Evolutionary conservation across 2,113 vertebrate species (phyloP).

Genomic region (Clarias gariepinus): DNA sequence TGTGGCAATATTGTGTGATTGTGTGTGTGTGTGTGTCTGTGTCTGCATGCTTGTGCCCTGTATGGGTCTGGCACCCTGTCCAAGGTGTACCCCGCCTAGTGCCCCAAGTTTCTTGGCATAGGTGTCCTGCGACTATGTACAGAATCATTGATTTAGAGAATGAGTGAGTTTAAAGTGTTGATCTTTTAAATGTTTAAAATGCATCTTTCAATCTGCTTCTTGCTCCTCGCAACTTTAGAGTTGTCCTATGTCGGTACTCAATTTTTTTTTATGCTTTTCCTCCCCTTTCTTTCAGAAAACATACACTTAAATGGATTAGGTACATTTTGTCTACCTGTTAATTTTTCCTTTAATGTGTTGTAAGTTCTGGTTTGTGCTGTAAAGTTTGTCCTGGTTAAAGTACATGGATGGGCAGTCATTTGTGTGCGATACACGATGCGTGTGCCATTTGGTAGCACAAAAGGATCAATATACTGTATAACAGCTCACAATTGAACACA

Average conservation of each 20-base stretch:
- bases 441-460: not conserved
- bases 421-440: not conserved
- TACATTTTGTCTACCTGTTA: not conserved
- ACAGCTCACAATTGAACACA: not conserved
- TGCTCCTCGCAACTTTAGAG: not conserved
- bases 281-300: not conserved
- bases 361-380: not conserved
- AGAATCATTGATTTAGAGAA: too few species aligned
- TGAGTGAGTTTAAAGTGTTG: too few species aligned
- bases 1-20: too few species aligned
- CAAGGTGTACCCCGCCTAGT: too few species aligned
- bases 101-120: too few species aligned
- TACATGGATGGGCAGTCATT: not conserved
- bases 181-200: not conserved
- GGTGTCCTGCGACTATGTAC: too few species aligned
- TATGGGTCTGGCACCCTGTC: too few species aligned
- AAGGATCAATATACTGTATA: not conserved
- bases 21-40: too few species aligned
- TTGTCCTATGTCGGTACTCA: not conserved
- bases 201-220: not conserved
- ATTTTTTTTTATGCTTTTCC: not conserved
- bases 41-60: too few species aligned
- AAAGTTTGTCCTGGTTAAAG: not conserved
- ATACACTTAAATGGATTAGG: not conserved
- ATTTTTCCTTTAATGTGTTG: not conserved